A percentile compares a stretch with the other conserved stretches of the same genome.
These are phyloP conservation scores for Lasiommata megera DNA, from an alignment of 2,888 invertebrate genomes.

Conservation along the genomic window DNA sequence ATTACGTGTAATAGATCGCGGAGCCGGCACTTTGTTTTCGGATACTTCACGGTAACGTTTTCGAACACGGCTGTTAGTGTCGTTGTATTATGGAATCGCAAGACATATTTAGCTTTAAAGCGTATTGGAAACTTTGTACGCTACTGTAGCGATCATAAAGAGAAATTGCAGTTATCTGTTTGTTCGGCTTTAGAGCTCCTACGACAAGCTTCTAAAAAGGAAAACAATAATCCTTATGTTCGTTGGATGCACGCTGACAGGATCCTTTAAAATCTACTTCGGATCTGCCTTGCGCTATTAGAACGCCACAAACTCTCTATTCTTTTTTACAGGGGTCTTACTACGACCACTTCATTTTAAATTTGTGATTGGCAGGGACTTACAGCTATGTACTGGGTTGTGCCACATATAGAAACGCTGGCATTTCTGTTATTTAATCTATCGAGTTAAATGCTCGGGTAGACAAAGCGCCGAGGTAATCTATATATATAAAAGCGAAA, in stretches of 20 bases:
- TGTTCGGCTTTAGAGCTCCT: neutral
- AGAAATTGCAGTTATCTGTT: slow-evolving; percentile 19
- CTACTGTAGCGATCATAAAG: slow-evolving; percentile 21
- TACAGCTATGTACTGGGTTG: too few relatives aligned
- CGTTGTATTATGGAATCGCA: neutral
- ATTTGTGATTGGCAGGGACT: neutral
- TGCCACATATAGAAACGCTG: too few relatives aligned
- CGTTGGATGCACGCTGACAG: neutral
- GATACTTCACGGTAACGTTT: too few relatives aligned
- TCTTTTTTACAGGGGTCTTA: neutral
- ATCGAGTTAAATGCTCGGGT: too few relatives aligned
- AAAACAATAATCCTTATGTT: neutral
- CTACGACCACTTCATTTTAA: neutral
- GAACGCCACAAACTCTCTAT: neutral
- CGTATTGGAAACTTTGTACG: slow-evolving; percentile 21
- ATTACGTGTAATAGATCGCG: too few relatives aligned
- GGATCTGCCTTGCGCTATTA: neutral
- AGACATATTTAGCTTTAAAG: slow-evolving; percentile 19
- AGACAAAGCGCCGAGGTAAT: too few relatives aligned
- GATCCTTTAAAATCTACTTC: neutral
- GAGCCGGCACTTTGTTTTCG: too few relatives aligned
- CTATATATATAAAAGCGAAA: too few relatives aligned
- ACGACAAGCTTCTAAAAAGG: neutral
- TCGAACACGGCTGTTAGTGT: neutral
- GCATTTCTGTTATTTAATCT: too few relatives aligned